Conservation (phyloP, 2,888 invertebrate genomes). For the Glomeris marginata region DNA sequence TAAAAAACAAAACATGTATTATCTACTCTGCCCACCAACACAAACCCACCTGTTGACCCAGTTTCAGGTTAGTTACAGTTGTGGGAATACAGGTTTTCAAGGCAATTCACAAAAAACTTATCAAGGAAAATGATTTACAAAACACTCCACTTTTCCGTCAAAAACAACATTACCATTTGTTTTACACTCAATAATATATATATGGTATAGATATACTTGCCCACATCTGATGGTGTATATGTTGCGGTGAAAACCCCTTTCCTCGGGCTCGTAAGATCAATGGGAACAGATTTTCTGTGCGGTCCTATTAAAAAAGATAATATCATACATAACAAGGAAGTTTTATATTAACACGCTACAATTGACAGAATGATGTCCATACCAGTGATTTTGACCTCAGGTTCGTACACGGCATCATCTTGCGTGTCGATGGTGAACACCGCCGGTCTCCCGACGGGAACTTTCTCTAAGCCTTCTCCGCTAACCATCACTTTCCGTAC, state of each 20-base stretch:
- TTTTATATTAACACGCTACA: neutral
- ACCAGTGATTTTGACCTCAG: constrained; percentile 53
- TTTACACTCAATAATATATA: no score
- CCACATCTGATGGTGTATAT: constrained; percentile 22
- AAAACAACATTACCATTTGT: no score
- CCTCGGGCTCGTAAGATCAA: constrained; percentile 10
- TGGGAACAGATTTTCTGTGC: constrained; percentile 9
- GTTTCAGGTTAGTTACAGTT: no score
- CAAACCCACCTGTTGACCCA: no score
- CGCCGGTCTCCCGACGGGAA: constrained; percentile 69
- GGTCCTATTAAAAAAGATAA: constrained; percentile 6
- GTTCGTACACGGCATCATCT: constrained; percentile 41
- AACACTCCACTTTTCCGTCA: neutral
- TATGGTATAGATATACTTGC: constrained; percentile 3
- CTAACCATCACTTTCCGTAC: constrained; percentile 70
- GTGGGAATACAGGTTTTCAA: no score
- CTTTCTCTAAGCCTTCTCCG: constrained; percentile 67
- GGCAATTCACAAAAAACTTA: no score
- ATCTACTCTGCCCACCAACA: no score
- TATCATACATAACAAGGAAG: neutral
- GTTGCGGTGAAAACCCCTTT: constrained; percentile 16
- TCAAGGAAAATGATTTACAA: no score
- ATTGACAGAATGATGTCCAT: neutral
- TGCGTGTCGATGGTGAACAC: constrained; percentile 78
- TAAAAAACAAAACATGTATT: no score